Base-by-base conservation (phyloP, 2,888 invertebrate genomes). In the Andrena chrysosceles region DNA sequence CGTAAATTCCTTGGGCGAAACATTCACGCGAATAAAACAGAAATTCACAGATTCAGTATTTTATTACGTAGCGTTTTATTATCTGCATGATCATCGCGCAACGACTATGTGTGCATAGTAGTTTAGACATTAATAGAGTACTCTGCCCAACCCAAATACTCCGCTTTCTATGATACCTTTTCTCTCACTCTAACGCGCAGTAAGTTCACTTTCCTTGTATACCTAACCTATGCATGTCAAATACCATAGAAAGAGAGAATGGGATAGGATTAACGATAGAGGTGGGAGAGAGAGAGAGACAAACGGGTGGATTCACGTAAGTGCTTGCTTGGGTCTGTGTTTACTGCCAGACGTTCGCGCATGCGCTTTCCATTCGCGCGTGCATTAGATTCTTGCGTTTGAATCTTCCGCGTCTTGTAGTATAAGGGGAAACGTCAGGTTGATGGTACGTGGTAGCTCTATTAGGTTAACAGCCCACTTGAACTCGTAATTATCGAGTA, bases 121-220 rank as follows among this genome's bases (percentile, higher is more conserved):
- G n/a, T 33, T 23, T 20, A 29, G 63, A 7, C n/a, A n/a, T 82
- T 80, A 67, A 66, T 33, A 63, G 62, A 76, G 29, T 31, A 63
- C 59, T 75, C 64, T 56, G 68, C 74, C 54, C 20, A 66, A 72
- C 29, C 74, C 56, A 33, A 48, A 77, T 56, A 23, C 23, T 67
- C 23, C 72, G 81, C 76, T 86, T 86, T 86, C 83, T 86, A 84
- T 66, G 60, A 60, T 52, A 77, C 69, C 80, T 83, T 81, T 83
- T 67, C 60, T 80, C 69, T 76, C 68, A 29, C 52, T 49, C 64
- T 26, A 54, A 26, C 60, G 52, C 13, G 56, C 35, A 31, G 42
- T 33, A 35, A 59, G 67, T 52, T 49, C 42, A 81, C 86, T 86
- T 86, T 86, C 81, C 68, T 81, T 60, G 42, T 4, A 13, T 13